Base-by-base conservation (phyloP, 2,113 vertebrate species). In the Amazona vittata region DNA sequence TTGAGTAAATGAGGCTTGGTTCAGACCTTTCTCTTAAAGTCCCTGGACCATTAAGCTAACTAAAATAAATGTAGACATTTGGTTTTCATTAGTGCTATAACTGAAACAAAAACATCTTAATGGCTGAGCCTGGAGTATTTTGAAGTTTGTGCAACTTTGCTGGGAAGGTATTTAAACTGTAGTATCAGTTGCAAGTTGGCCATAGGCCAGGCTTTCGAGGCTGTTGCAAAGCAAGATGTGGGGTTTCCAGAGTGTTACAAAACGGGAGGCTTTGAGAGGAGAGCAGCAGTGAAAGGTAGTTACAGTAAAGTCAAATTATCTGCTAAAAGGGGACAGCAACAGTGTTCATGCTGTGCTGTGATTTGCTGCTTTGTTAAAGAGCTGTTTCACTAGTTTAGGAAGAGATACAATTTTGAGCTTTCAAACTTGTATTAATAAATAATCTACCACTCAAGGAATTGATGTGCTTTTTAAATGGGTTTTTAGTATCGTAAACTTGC, bases 21-120 rank as follows among this genome's bases (percentile, higher is more conserved):
- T 94, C 92, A 94, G 90, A 83, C 83, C 78, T 96, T 95, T 84
- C 71, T 93, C 94, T 97, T 74, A 19, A 96, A 97, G 94, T 97
- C 96, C 96, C 96, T 89, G 64, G 95, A 96, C 93, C 92, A 93
- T 97, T 97, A 98, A 91, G 85, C 76, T 33, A 67, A 24, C 79
- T 97, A 96, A 97, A 98, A 97, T 95, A 97, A 96, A 97, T 97
- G 84, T 86, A 82, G 90, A 90, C 98, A 98, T 98, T 98, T 98
- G 98, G 97, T 97, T 96, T 97, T 98, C 97, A 97, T 98, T 98
- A 98, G 94, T 64, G 81, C 87, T 93, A 86, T 97, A 98, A 97
- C 97, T 39, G 93, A 97, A 98, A 98, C 97, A 97, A 98, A 98
- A 98, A 98, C 97, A 97, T 94, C 97, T 98, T 98, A 97, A 98